A percentile compares a stretch with the other conserved stretches of the same genome.
These are phyloP conservation scores for Colostygia pectinataria DNA, from an alignment of 2,888 invertebrate species.

Conservation along the genomic window DNA sequence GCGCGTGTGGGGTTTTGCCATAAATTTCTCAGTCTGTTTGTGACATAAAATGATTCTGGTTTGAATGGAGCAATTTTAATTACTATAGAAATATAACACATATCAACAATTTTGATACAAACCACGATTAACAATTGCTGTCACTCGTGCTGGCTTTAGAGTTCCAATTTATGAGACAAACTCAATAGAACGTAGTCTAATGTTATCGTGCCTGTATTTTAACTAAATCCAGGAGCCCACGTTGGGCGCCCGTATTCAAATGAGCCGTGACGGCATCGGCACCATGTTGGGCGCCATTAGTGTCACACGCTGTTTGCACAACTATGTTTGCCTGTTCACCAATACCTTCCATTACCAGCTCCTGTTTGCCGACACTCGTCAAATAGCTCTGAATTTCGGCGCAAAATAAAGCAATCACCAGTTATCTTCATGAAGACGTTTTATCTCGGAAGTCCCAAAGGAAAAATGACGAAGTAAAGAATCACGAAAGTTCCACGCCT, in stretches of 20 bases:
- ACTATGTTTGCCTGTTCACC: constrained; percentile 15
- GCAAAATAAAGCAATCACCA: constrained; percentile 19
- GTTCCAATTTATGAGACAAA: constrained; percentile 13
- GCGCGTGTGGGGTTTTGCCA: no score
- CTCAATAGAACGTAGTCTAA: constrained; percentile 14
- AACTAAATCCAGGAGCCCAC: constrained; percentile 19
- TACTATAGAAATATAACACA: no score
- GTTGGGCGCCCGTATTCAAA: constrained; percentile 21
- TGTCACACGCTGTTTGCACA: constrained; percentile 24
- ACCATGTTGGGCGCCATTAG: constrained; percentile 46
- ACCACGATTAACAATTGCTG: constrained; percentile 8
- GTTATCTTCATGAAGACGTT: constrained; percentile 22
- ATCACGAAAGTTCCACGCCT: constrained; percentile 29
- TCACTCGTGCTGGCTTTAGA: constrained; percentile 6
- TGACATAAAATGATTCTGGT: no score
- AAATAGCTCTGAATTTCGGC: constrained; percentile 19
- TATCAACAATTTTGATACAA: no score
- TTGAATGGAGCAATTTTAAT: no score
- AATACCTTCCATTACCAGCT: constrained; percentile 17
- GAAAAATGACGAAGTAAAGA: constrained; percentile 34
- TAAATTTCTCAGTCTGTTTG: no score
- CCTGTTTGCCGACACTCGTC: constrained; percentile 15
- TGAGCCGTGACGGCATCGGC: constrained; percentile 34
- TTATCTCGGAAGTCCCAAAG: constrained; percentile 22
- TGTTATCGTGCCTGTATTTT: constrained; percentile 16